Conservation (phyloP, 2,113 vertebrate genomes). For the Ophthalmolycus amberensis region DNA sequence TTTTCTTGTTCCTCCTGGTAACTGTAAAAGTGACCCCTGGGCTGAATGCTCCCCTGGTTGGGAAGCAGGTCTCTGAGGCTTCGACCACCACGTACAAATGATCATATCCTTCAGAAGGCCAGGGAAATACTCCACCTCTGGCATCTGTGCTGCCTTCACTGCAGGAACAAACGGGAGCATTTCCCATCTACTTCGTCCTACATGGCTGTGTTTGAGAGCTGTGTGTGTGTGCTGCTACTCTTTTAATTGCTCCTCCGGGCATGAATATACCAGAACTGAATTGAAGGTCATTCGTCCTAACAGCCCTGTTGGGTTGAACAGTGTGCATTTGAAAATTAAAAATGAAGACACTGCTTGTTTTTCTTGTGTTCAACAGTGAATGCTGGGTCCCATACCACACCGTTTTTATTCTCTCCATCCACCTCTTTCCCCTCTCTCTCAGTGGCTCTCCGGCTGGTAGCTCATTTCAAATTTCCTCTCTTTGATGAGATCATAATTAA, state of each 20-base stretch:
- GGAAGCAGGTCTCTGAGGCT: not conserved
- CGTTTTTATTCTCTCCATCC: not conserved
- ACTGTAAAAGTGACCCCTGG: not conserved
- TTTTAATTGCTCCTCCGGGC: not conserved
- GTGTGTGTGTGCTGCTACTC: not conserved
- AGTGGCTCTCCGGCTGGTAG: not conserved
- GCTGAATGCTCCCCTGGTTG: not conserved
- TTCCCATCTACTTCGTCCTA: not conserved
- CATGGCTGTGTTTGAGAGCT: not conserved
- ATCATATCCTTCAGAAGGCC: not conserved
- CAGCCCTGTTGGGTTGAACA: not conserved
- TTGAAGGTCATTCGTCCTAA: not conserved
- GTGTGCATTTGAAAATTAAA: not conserved
- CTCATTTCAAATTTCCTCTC: conserved; percentile 26
- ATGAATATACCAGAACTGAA: not conserved
- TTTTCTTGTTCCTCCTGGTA: not conserved
- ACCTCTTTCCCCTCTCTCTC: not conserved
- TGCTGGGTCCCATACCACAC: not conserved
- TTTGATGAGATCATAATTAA: conserved; percentile 56
- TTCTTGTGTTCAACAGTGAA: not conserved
- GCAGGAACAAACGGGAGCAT: not conserved
- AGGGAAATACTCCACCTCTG: not conserved
- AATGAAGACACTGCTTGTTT: not conserved
- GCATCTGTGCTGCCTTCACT: not conserved
- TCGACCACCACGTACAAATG: not conserved